Evolutionary conservation across 2,113 vertebrate genomes (phyloP), one percentile per base, ranked within the genome.

Genomic region (Gobio gobio): DNA sequence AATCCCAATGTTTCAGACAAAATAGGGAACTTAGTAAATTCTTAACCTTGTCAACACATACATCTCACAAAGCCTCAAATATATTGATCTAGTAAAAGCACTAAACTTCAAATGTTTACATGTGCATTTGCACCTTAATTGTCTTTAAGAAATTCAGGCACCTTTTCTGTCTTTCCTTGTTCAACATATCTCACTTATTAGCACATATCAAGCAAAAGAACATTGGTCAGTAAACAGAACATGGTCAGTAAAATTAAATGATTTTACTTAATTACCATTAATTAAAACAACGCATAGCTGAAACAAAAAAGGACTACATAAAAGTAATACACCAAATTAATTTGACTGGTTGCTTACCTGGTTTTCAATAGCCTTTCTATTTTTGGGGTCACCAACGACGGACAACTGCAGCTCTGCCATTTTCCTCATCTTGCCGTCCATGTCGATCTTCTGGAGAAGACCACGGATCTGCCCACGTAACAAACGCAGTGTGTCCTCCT

Each of bases 391-490:
- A 0, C 90, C 92, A 89, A 99, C 98, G 56, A 98, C 93, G 0
- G 97, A 96, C 61, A 99, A 94, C 92, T 99, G 98, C 70, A 99
- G 87, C 90, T 98, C 97, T 0, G 97, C 98, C 97, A 99, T 99
- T 93, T 99, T 99, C 92, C 95, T 98, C 98, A 99, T 99, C 93
- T 99, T 99, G 88, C 96, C 95, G 54, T 99, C 98, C 97, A 99
- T 99, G 91, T 99, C 98, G 20, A 98, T 97, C 94, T 99, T 99
- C 93, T 99, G 98, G 56, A 97, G 94, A 2, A 99, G 95, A 84
- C 91, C 95, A 5, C 94, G 96, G 18, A 96, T 96, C 92, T 99
- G 97, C 90, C 90, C 98, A 87, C 94, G 95, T 81, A 99, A 94
- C 75, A 99, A 91, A 54, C 95, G 95, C 64, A 97, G 91, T 0